Evolutionary conservation across 2,113 vertebrate genomes (phyloP).

Genomic region (Empidonax traillii): DNA sequence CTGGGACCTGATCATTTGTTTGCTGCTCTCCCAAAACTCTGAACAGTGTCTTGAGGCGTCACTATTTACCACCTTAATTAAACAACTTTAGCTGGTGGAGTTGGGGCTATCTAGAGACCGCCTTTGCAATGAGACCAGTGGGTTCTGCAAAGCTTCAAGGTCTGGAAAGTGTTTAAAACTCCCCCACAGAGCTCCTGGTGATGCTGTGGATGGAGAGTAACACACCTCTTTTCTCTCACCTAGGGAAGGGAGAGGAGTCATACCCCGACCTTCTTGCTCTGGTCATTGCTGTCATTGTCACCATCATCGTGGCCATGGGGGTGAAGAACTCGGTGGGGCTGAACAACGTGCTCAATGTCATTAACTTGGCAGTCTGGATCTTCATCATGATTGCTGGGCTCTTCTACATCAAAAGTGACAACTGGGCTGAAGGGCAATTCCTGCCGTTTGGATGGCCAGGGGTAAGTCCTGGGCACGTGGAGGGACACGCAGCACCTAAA

Average conservation of each 20-base stretch:
- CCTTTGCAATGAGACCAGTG: not conserved
- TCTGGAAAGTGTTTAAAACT: not conserved
- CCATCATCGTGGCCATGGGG: constrained; percentile 85
- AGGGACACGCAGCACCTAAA: not conserved
- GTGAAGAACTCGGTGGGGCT: constrained; percentile 94
- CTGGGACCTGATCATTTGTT: not conserved
- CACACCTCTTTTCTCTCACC: not conserved
- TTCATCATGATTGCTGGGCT: constrained; percentile 94
- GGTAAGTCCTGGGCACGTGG: constrained; percentile 73
- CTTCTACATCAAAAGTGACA: constrained; percentile 86
- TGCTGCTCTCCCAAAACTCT: not conserved
- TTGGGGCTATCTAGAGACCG: not conserved
- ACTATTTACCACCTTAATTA: not conserved
- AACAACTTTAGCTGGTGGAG: not conserved
- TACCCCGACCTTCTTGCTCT: constrained; percentile 94
- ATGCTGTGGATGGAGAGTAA: not conserved
- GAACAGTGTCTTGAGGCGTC: not conserved
- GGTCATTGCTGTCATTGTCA: constrained; percentile 88
- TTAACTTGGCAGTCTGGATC: constrained; percentile 92
- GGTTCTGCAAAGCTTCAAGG: not conserved
- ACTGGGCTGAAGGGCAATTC: constrained; percentile 91
- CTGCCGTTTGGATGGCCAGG: constrained; percentile 95
- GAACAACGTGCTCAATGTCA: constrained; percentile 92
- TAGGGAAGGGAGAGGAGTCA: constrained; percentile 95
- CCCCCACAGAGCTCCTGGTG: not conserved